A percentile compares a stretch with the other conserved stretches of the same genome.
phyloP scores from a whole-genome alignment of 2,888 invertebrate genomes.

The Lasioglossum lativentre region DNA sequence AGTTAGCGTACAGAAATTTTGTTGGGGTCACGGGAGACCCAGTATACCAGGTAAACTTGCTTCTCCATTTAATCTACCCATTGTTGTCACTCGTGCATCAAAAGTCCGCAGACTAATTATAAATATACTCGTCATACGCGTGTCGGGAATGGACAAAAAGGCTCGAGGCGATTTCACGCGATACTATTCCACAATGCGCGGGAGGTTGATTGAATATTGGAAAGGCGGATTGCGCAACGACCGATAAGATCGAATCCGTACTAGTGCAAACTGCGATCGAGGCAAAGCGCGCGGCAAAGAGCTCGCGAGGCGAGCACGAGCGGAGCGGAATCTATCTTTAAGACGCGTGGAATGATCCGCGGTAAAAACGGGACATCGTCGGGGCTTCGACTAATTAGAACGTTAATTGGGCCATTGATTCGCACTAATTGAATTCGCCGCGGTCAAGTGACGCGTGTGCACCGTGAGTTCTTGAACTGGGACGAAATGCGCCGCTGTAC shows the following conservation, averaged over 20 bases:
- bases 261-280: conserved; percentile 54
- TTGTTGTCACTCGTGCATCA: no score
- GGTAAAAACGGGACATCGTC: conserved; percentile 37
- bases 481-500: conserved; percentile 1
- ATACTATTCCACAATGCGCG: conserved; percentile 20
- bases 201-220: conserved; percentile 16
- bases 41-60: no score
- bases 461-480: conserved; percentile 16
- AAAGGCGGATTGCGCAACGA: conserved; percentile 52
- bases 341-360: conserved; percentile 39
- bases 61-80: neutral
- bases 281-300: conserved; percentile 32
- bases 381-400: conserved; percentile 62
- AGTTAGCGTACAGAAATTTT: neutral
- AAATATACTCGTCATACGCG: neutral
- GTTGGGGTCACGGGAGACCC: no score
- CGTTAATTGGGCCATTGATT: conserved; percentile 70
- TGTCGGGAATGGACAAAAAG: neutral
- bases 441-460: conserved; percentile 22
- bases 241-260: conserved; percentile 59
- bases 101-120: neutral
- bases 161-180: neutral
- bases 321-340: conserved; percentile 39
- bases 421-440: conserved; percentile 57
- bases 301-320: conserved; percentile 7